A percentile compares a stretch with the other conserved stretches of the same genome.
Conservation (phyloP, 30 jellyfish, hydroid and myxozoan genomes). For the Hydractinia symbiolongicarpus region DNA sequence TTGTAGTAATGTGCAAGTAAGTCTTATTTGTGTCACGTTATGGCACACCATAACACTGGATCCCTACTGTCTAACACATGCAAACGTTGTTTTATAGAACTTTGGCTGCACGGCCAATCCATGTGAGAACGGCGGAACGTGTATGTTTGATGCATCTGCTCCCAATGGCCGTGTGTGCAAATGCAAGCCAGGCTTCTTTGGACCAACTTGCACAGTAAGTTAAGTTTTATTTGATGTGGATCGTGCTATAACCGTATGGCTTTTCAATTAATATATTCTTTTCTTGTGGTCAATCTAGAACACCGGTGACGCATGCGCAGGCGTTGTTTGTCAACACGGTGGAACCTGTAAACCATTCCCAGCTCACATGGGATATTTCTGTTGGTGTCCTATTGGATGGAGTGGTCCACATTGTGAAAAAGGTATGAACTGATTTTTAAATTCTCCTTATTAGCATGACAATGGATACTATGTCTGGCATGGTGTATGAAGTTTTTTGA, state of each 20-base stretch:
- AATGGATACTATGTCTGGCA: no score
- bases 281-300: constrained; percentile 63
- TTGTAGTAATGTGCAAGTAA: not conserved
- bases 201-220: constrained; percentile 59
- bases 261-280: constrained; percentile 58
- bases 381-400: constrained; percentile 59
- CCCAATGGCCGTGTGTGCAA: constrained; percentile 76
- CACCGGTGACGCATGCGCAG: constrained; percentile 53
- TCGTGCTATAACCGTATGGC: constrained; percentile 30
- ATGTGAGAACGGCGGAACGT: constrained; percentile 74
- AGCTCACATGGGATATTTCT: constrained; percentile 47
- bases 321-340: constrained; percentile 60
- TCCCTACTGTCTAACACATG: no score
- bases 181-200: constrained; percentile 53
- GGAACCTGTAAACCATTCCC: constrained; percentile 22
- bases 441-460: not conserved
- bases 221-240: not conserved
- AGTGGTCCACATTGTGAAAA: constrained; percentile 78
- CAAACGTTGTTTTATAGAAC: no score
- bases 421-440: not conserved
- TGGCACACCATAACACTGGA: no score
- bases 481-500: no score
- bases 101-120: constrained; percentile 42
- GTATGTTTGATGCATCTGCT: constrained; percentile 48
- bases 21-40: no score